Evolutionary conservation across 2,113 vertebrate genomes (phyloP).

Genomic region (Pteropus alecto): DNA sequence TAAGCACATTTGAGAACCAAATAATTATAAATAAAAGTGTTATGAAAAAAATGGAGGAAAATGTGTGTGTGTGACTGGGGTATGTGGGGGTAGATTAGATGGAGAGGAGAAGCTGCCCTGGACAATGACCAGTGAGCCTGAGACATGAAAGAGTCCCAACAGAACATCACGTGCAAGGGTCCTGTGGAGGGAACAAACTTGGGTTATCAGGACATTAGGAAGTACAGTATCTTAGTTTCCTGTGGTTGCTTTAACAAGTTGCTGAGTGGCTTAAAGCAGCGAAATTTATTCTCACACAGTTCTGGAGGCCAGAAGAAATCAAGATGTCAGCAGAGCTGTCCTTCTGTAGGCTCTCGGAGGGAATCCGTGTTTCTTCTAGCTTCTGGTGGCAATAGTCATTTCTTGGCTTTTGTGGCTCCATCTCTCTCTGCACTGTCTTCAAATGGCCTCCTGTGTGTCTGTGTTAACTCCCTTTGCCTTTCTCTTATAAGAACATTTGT

Average conservation of each 20-base stretch:
- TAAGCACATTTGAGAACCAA: not conserved
- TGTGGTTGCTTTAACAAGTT: not conserved
- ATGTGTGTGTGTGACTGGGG: not conserved
- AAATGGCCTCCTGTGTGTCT: not conserved
- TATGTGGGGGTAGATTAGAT: not conserved
- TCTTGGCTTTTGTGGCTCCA: not conserved
- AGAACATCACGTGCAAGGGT: not conserved
- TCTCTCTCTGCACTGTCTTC: not conserved
- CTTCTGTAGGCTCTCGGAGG: not conserved
- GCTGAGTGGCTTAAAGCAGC: not conserved
- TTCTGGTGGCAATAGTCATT: no score
- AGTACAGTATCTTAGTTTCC: not conserved
- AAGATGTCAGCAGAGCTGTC: not conserved
- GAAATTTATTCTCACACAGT: not conserved
- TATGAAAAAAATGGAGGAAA: not conserved
- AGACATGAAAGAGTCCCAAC: not conserved
- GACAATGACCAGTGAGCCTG: not conserved
- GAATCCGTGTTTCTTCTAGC: not conserved
- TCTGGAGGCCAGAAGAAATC: not conserved
- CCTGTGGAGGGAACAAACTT: not conserved
- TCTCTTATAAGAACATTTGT: not conserved
- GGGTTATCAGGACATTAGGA: not conserved
- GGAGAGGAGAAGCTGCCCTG: not conserved
- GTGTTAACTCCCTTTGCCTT: not conserved
- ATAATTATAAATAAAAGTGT: not conserved